Conservation (phyloP, 2,888 invertebrate genomes). For the Onchidella celtica region DNA sequence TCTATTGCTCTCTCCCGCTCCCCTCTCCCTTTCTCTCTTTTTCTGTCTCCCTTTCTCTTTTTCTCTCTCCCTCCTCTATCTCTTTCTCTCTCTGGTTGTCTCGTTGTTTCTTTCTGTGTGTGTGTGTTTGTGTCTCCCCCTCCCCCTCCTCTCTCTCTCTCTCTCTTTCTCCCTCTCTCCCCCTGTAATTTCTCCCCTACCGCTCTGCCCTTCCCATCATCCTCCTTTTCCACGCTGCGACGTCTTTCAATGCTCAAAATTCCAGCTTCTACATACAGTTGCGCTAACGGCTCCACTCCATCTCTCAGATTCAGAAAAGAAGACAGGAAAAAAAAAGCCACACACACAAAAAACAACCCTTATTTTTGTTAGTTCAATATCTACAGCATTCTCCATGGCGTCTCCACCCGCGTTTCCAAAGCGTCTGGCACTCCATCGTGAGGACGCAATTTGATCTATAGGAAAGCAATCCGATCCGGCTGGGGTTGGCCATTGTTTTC, state of each 20-base stretch:
- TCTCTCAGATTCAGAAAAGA: too few species aligned
- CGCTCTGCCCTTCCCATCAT: background rate
- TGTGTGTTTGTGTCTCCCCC: too few species aligned
- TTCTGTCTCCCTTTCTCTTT: background rate
- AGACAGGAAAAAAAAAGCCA: too few species aligned
- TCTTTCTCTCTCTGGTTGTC: background rate
- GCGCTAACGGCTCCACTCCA: too few species aligned
- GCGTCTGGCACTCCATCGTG: background rate
- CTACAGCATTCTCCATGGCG: background rate
- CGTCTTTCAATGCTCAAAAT: too few species aligned
- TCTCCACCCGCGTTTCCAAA: background rate
- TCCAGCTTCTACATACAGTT: too few species aligned
- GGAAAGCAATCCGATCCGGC: background rate
- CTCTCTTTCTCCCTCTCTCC: constrained; percentile 16
- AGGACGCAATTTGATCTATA: constrained; percentile 2
- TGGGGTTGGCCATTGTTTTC: background rate
- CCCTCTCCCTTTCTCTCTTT: background rate
- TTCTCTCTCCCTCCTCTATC: background rate
- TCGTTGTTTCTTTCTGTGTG: background rate
- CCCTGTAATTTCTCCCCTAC: background rate
- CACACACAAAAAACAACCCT: too few species aligned
- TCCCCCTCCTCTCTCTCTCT: constrained; percentile 3
- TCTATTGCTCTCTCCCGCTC: background rate
- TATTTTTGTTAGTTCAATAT: background rate
- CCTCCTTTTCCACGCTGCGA: background rate